These are phyloP conservation scores for Coptotermes formosanus DNA, from an alignment of 1,140 invertebrate genomes.

Conservation along the genomic window DNA sequence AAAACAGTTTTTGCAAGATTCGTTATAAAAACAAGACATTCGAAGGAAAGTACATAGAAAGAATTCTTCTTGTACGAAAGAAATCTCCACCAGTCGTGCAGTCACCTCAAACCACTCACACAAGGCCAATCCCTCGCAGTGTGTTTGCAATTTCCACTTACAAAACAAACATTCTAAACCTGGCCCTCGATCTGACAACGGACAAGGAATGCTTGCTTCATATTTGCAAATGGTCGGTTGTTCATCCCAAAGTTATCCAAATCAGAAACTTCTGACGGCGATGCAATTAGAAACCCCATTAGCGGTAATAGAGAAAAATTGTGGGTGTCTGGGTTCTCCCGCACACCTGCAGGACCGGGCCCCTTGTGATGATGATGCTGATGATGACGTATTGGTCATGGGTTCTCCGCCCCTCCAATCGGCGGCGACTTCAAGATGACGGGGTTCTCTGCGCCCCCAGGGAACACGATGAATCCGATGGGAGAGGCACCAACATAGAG, in stretches of 20 bases:
- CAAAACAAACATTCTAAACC: too few relatives aligned
- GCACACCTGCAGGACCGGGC: constrained; percentile 5
- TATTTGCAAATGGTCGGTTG: not conserved
- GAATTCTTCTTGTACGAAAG: too few relatives aligned
- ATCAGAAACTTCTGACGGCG: not conserved
- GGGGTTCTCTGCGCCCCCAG: not conserved
- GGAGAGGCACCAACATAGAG: not conserved
- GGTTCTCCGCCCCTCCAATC: not conserved
- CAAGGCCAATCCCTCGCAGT: too few relatives aligned
- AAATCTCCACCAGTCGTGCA: too few relatives aligned
- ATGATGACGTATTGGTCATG: constrained; percentile 7
- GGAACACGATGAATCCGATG: not conserved
- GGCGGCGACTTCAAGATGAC: constrained; percentile 2
- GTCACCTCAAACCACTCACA: too few relatives aligned
- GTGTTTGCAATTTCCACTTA: too few relatives aligned
- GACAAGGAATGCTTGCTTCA: not conserved
- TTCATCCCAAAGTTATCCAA: not conserved
- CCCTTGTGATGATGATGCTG: constrained; percentile 11
- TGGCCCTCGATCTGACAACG: not conserved
- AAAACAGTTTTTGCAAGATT: too few relatives aligned
- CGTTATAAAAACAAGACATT: too few relatives aligned
- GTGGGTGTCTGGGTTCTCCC: not conserved
- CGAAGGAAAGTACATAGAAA: too few relatives aligned
- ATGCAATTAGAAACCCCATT: constrained; percentile 11
- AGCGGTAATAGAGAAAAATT: not conserved